Evolutionary conservation across 2,113 vertebrate genomes (phyloP), one percentile per base, ranked within the genome.

Genomic region (Carassius gibelio): DNA sequence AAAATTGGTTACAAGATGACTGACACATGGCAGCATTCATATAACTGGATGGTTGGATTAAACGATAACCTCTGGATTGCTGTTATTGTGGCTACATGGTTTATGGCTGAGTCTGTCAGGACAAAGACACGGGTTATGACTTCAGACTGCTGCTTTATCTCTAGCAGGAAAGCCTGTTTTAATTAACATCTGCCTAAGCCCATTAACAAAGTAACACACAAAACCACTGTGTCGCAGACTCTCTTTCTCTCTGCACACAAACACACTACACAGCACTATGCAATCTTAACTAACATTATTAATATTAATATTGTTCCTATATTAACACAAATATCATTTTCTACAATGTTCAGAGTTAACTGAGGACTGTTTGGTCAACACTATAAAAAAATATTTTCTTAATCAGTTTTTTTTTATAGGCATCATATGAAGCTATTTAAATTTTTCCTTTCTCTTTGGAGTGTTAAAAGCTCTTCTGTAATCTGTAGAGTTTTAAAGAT

Each of bases 131-230:
- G 0, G 59, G 78, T 50, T 76, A 82, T 52, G 34, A 80, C 78
- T 62, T 84, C 75, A 90, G 85, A 76, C 38, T 85, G 82, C 69
- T 21, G 85, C 75, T 88, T 87, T 64, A 87, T 90, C 78, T 87
- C 61, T 74, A 48, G 21, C 11, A 88, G 85, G 81, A 89, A 87
- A 86, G 61, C 78, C 81, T 81, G 87, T 91, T 93, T 89, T 89
- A 91, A 91, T 91, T 90, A 91, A 85, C 50, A 5, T 82, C 83
- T 83, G 86, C 87, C 85, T 88, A 91, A 91, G 83, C 81, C 69
- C 74, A 85, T 88, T 88, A 86, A 90, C 83, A 82, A 90, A 86
- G 17, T 62, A 81, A 30, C 77, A 21, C 64, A 66, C 62, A 14
- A 80, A 87, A 91, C 84, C 85, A 85, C 52, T 82, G 77, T 68